A percentile compares a stretch with the other conserved stretches of the same genome.
Evolutionary conservation across 2,797 vertebrate genomes (phyloP).

Genomic region (Enteromius viviparus): DNA sequence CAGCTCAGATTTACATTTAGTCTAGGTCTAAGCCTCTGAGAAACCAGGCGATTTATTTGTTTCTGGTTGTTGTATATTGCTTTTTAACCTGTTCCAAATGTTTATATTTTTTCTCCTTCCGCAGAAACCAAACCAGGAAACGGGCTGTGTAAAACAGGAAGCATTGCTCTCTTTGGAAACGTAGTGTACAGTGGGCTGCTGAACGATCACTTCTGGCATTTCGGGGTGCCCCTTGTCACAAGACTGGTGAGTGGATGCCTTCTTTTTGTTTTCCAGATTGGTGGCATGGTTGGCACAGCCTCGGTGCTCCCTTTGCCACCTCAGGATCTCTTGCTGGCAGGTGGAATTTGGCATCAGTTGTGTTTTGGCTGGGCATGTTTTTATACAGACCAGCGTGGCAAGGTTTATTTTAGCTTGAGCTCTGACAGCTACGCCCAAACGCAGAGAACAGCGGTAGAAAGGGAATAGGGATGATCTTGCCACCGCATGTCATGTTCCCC

Average conservation of each 20-base stretch:
- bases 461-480: constrained; percentile 13
- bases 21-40: too few species aligned
- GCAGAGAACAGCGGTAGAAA: background rate
- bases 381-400: background rate
- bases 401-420: constrained; percentile 16
- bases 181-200: constrained; percentile 77
- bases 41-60: background rate
- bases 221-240: constrained; percentile 76
- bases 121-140: constrained; percentile 78
- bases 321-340: background rate
- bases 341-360: constrained; percentile 22
- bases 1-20: too few species aligned
- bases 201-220: constrained; percentile 78
- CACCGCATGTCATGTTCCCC: constrained; percentile 10
- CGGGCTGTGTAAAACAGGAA: constrained; percentile 76
- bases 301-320: constrained; percentile 18
- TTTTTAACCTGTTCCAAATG: background rate
- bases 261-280: background rate
- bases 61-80: background rate
- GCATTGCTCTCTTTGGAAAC: constrained; percentile 78
- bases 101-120: constrained; percentile 38
- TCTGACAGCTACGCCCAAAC: background rate
- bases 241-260: constrained; percentile 73
- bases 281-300: constrained; percentile 13
- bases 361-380: constrained; percentile 14